Evolutionary conservation across 1,140 invertebrate genomes (phyloP), one percentile per base, ranked within the genome.

Genomic region (Penaeus indicus): DNA sequence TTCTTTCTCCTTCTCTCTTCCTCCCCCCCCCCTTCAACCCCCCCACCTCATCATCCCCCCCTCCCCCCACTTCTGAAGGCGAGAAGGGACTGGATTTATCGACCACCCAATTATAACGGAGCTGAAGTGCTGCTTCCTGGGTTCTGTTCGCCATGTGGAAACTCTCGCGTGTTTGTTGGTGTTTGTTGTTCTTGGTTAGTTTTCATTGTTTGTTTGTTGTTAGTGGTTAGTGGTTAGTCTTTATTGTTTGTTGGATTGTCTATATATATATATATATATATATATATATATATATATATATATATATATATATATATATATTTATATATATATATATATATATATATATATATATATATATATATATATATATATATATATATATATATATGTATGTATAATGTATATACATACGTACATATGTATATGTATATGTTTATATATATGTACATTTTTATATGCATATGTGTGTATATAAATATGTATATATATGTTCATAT

Each of bases 351-450:
- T 69, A 69, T 69, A 27, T 13, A 69, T 69, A 69, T 69, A 27
- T 27, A 69, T 69, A 69, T 69, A 69, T 69, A 69, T 69, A 69
- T 69, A 69, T 69, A 69, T 69, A 69, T 69, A 69, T 69, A 69
- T 69, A 69, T 69, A 69, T 69, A 69, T 69, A 69, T 69, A 69
- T 69, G 13, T 27, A 27, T 69, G 13, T 27, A 69, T 69, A n/a
- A 27, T 27, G 13, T 69, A 27, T n/a, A 69, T 69, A 69, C 64
- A 69, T 69, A 69, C 13, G 27, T 69, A 13, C 13, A 13, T 69
- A 13, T 27, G 27, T 69, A 13, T 69, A 13, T 69, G 64, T 69
- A 13, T 69, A 13, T 27, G 27, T 69, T 3, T 69, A 13, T 69
- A 13, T 69, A 13, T 69, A 69, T 27, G 13, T 69, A 27, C 13